Percentiles rank a stretch among this genome's conserved stretches.
Conservation (phyloP, 1,140 invertebrate genomes). For the Caerostris extrusa region DNA sequence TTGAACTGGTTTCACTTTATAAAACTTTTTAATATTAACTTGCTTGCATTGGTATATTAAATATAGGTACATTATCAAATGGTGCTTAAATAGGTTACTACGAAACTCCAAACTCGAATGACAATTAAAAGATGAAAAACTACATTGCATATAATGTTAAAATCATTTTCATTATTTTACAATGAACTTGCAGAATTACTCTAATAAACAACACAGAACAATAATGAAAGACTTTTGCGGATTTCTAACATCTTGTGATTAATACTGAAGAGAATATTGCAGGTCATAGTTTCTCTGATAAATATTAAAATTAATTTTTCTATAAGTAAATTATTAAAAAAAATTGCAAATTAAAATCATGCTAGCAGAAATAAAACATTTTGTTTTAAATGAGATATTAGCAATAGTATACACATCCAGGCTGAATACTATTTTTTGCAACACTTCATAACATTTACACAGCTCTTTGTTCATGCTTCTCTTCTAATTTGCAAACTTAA, state of each 20-base stretch:
- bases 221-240: constrained; percentile 64
- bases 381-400: constrained; percentile 31
- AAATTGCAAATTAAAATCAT: constrained; percentile 35
- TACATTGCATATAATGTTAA: constrained; percentile 59
- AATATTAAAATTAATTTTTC: constrained; percentile 14
- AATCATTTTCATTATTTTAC: constrained; percentile 46
- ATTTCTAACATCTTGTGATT: constrained; percentile 47
- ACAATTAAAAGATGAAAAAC: constrained; percentile 50
- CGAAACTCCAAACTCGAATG: constrained; percentile 67
- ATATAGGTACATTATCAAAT: constrained; percentile 54
- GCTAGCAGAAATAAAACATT: constrained; percentile 43
- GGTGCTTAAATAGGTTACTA: constrained; percentile 56
- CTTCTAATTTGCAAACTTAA: constrained; percentile 32
- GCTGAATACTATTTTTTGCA: constrained; percentile 39
- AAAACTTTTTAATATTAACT: constrained; percentile 39
- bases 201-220: constrained; percentile 68
- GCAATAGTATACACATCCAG: constrained; percentile 45
- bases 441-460: constrained; percentile 54
- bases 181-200: constrained; percentile 49
- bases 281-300: background rate
- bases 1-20: constrained; percentile 45
- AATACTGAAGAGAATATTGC: constrained; percentile 68
- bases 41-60: constrained; percentile 46
- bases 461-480: constrained; percentile 25
- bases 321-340: constrained; percentile 32